These are phyloP conservation scores for Trinorchestia longiramus DNA, from an alignment of 1,140 invertebrate species.

Conservation along the genomic window DNA sequence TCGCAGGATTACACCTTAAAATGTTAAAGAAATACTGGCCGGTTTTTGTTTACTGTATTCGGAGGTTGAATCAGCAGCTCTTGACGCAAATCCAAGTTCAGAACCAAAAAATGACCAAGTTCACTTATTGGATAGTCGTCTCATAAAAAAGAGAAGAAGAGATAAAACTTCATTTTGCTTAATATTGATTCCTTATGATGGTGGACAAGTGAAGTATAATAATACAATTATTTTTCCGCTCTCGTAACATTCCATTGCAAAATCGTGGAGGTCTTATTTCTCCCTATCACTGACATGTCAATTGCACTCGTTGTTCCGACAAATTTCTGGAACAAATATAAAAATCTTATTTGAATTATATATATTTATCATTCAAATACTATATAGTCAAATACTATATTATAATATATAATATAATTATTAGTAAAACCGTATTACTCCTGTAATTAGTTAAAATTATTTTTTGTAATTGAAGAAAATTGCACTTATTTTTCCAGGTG, in stretches of 20 bases:
- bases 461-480: too few relatives aligned
- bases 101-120: background rate
- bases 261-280: background rate
- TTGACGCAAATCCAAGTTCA: background rate
- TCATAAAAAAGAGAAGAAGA: background rate
- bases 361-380: too few relatives aligned
- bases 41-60: background rate
- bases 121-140: background rate
- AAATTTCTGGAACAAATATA: too few relatives aligned
- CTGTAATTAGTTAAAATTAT: too few relatives aligned
- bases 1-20: background rate
- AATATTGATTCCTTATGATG: background rate
- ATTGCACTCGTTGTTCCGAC: background rate
- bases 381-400: too few relatives aligned
- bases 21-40: background rate
- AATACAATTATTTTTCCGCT: background rate
- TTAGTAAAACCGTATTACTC: too few relatives aligned
- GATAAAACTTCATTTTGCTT: background rate
- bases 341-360: too few relatives aligned
- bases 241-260: background rate
- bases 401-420: too few relatives aligned
- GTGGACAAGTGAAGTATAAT: background rate
- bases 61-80: background rate
- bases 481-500: too few relatives aligned
- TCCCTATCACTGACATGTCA: background rate